A percentile compares a stretch with the other conserved stretches of the same genome.
Evolutionary conservation across 2,888 invertebrate genomes (phyloP).

Genomic region (Actias luna): DNA sequence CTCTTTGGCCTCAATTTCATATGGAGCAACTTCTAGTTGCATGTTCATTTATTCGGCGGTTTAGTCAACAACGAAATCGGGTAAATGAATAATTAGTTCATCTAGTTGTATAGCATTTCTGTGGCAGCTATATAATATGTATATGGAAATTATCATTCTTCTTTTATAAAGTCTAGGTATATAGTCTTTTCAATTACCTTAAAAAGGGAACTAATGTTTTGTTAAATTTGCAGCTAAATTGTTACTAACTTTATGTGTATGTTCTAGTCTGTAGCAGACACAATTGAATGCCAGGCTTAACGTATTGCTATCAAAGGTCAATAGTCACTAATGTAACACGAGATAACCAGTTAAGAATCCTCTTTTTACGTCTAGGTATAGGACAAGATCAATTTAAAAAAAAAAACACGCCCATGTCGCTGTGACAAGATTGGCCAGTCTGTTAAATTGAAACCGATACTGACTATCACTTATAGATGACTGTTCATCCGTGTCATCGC

Average conservation of each 20-base stretch:
- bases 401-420: too few species aligned
- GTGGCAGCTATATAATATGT: neutral
- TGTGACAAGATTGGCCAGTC: too few species aligned
- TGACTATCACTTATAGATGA: too few species aligned
- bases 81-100: conserved; percentile 13
- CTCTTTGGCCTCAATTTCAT: conserved; percentile 15
- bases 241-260: neutral
- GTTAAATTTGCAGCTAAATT: neutral
- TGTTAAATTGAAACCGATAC: too few species aligned
- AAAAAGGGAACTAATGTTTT: neutral
- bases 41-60: conserved; percentile 16
- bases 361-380: too few species aligned
- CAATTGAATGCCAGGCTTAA: too few species aligned
- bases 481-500: too few species aligned
- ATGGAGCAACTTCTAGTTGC: conserved; percentile 10
- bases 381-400: too few species aligned
- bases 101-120: neutral
- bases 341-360: too few species aligned
- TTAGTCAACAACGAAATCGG: neutral
- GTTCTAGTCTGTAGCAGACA: too few species aligned
- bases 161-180: neutral
- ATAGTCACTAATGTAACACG: too few species aligned
- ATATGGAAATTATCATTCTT: neutral
- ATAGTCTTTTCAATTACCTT: neutral
- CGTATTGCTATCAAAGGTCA: too few species aligned